Evolutionary conservation across 2,113 vertebrate genomes (phyloP).

Genomic region (Tor tambroides): DNA sequence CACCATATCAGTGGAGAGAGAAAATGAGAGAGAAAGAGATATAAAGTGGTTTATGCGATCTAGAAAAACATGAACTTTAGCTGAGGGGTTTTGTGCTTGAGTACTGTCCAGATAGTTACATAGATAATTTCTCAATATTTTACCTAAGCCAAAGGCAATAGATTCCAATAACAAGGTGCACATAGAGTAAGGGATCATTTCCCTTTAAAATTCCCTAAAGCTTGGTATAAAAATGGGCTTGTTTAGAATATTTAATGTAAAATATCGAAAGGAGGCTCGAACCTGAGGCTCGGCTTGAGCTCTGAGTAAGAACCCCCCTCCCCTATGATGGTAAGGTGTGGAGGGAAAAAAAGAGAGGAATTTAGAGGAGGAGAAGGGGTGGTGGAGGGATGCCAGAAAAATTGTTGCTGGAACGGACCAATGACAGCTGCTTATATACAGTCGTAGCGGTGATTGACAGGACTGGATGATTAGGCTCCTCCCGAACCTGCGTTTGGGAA

Average conservation of each 20-base stretch:
- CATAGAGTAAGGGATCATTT: not conserved
- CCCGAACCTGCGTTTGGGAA: too few relatives aligned
- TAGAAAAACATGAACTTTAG: not conserved
- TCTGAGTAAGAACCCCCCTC: too few relatives aligned
- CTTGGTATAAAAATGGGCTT: not conserved
- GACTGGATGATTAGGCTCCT: too few relatives aligned
- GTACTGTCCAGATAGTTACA: not conserved
- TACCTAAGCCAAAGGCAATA: not conserved
- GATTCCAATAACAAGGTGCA: slow-evolving; percentile 12
- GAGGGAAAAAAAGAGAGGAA: too few relatives aligned
- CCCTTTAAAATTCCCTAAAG: not conserved
- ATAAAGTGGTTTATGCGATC: not conserved
- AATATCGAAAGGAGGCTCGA: too few relatives aligned
- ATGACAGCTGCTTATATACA: too few relatives aligned
- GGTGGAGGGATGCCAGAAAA: too few relatives aligned
- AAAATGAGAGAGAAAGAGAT: not conserved
- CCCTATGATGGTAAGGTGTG: too few relatives aligned
- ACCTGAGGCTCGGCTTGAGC: too few relatives aligned
- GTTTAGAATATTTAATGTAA: not conserved
- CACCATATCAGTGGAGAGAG: not conserved
- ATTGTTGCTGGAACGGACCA: too few relatives aligned
- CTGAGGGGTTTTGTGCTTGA: not conserved
- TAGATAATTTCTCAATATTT: slow-evolving; percentile 17
- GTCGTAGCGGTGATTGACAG: too few relatives aligned
- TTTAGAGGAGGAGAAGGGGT: too few relatives aligned